Conservation (phyloP, 2,888 invertebrate species). For the Didymodactylos carnosus region DNA sequence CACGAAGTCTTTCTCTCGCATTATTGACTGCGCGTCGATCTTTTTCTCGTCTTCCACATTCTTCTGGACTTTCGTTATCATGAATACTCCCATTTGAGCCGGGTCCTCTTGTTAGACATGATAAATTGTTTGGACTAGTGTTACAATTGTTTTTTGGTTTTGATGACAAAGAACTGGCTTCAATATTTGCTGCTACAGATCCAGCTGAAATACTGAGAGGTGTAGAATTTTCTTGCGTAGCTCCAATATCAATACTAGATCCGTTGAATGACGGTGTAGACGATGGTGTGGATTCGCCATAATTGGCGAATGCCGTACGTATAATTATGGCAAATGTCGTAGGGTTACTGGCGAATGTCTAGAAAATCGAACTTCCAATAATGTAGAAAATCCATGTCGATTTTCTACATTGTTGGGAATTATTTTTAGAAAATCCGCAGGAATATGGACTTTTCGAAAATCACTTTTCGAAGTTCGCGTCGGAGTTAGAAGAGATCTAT, state of each 20-base stretch:
- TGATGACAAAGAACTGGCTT: not conserved
- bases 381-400: no score
- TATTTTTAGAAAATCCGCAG: no score
- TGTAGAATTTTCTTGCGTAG: not conserved
- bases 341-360: no score
- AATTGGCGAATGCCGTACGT: no score
- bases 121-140: not conserved
- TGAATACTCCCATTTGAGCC: constrained; percentile 1
- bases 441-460: no score
- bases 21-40: constrained; percentile 94
- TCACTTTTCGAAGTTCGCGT: no score
- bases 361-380: no score
- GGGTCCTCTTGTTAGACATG: not conserved
- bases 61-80: constrained; percentile 8
- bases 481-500: no score
- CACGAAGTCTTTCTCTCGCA: constrained; percentile 80
- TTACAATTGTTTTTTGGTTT: not conserved
- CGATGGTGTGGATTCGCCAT: not conserved
- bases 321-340: no score
- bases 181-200: not conserved
- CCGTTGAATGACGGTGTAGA: not conserved
- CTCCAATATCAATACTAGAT: not conserved
- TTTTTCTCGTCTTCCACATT: constrained; percentile 44
- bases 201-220: not conserved
- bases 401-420: no score